phyloP scores from a whole-genome alignment of 2,888 invertebrate species.

The Ptychoptera contaminata region DNA sequence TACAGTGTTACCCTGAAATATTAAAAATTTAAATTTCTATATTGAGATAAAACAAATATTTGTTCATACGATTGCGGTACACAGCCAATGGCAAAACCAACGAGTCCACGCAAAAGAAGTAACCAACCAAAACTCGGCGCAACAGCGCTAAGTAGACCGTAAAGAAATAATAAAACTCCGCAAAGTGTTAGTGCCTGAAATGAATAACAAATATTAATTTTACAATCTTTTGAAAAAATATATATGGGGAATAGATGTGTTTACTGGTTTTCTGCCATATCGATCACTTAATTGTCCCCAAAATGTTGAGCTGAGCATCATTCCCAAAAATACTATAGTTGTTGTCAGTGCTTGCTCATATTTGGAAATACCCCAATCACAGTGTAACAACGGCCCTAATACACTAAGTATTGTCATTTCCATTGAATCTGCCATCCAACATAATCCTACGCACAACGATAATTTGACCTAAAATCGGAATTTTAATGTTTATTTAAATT shows the following conservation, averaged over 20 bases:
- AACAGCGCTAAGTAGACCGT: slow-evolving; percentile 77
- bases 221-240: slow-evolving; percentile 1
- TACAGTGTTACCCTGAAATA: slow-evolving; percentile 75
- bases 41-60: slow-evolving; percentile 6
- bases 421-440: slow-evolving; percentile 98
- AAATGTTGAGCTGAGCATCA: slow-evolving; percentile 93
- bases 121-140: slow-evolving; percentile 87
- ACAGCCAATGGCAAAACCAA: slow-evolving; percentile 93
- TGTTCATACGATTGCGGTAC: slow-evolving; percentile 87
- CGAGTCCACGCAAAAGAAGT: slow-evolving; percentile 74
- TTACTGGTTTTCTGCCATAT: slow-evolving; percentile 73
- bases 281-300: slow-evolving; percentile 92
- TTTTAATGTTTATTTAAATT: slow-evolving; percentile 57
- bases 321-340: slow-evolving; percentile 85
- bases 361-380: slow-evolving; percentile 78
- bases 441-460: slow-evolving; percentile 66
- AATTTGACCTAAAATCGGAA: slow-evolving; percentile 72
- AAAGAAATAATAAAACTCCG: slow-evolving; percentile 79
- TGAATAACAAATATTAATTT: slow-evolving; percentile 18
- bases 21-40: slow-evolving; percentile 16
- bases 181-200: slow-evolving; percentile 71
- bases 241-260: background rate
- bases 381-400: slow-evolving; percentile 82
- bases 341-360: slow-evolving; percentile 88
- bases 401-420: slow-evolving; percentile 95